A percentile compares a stretch with the other conserved stretches of the same genome.
phyloP scores from a whole-genome alignment of 2,797 vertebrate genomes.

The Champsocephalus esox region DNA sequence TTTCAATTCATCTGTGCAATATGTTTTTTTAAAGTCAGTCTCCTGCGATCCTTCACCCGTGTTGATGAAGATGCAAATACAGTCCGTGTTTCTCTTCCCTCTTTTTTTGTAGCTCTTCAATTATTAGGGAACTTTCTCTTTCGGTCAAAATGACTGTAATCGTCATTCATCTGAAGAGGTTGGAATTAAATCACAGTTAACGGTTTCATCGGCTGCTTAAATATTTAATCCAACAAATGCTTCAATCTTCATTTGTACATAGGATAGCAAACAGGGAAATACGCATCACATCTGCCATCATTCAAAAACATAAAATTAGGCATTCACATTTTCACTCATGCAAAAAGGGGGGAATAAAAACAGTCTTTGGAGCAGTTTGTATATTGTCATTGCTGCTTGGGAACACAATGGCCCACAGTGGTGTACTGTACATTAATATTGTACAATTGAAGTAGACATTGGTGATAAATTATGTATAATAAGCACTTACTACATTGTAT shows the following conservation, averaged over 20 bases:
- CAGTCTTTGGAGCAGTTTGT: conserved; percentile 71
- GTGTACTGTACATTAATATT: conserved; percentile 79
- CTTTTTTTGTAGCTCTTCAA: conserved; percentile 47
- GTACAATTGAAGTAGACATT: conserved; percentile 81
- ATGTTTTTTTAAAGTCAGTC: conserved; percentile 39
- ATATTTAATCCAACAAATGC: conserved; percentile 52
- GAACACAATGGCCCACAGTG: conserved; percentile 58
- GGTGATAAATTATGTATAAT: conserved; percentile 81
- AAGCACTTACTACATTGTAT: conserved; percentile 82
- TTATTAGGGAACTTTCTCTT: conserved; percentile 73
- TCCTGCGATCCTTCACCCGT: conserved; percentile 35
- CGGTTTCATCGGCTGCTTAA: conserved; percentile 33
- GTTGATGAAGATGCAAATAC: conserved; percentile 37
- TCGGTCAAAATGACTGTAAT: conserved; percentile 69
- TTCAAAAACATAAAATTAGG: conserved; percentile 48
- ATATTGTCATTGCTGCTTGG: conserved; percentile 75
- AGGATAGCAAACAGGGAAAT: conserved; percentile 36
- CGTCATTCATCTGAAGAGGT: conserved; percentile 74
- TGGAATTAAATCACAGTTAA: conserved; percentile 58
- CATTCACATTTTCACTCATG: conserved; percentile 64
- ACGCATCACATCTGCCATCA: conserved; percentile 22
- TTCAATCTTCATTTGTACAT: conserved; percentile 23
- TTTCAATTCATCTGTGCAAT: conserved; percentile 35
- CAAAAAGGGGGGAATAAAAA: conserved; percentile 66
- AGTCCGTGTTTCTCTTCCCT: conserved; percentile 32